Evolutionary conservation across 2,797 vertebrate genomes (phyloP).

Genomic region (Acipenser transmontanus): DNA sequence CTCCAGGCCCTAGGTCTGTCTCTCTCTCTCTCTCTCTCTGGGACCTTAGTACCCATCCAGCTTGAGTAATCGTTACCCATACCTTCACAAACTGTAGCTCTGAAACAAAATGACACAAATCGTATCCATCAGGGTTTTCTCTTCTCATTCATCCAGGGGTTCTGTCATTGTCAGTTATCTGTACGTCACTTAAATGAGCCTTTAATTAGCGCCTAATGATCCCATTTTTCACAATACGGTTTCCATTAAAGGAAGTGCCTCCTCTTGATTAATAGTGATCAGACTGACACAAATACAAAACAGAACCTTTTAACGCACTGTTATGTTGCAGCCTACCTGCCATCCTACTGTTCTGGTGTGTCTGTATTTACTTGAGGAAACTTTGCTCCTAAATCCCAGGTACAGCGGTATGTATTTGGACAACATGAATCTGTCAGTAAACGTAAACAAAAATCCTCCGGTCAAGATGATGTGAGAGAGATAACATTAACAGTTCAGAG

Average conservation of each 20-base stretch:
- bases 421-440: too few relatives aligned
- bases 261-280: not conserved
- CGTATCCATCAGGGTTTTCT: not conserved
- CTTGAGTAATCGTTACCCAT: not conserved
- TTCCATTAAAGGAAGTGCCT: not conserved
- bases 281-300: not conserved
- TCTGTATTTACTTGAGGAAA: too few relatives aligned
- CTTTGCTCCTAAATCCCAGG: too few relatives aligned
- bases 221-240: not conserved
- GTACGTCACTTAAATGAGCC: conserved; percentile 1
- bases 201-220: conserved; percentile 1
- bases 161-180: not conserved
- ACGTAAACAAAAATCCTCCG: too few relatives aligned
- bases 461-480: too few relatives aligned
- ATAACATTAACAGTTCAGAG: too few relatives aligned
- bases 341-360: too few relatives aligned
- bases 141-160: not conserved
- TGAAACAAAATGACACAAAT: not conserved
- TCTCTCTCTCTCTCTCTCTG: not conserved
- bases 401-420: too few relatives aligned
- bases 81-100: not conserved
- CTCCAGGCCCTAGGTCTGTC: too few relatives aligned
- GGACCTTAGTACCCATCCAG: not conserved
- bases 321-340: too few relatives aligned
- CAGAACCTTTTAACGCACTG: too few relatives aligned